Conservation (phyloP, 2,888 invertebrate genomes). For the Cephus nigrinus region DNA sequence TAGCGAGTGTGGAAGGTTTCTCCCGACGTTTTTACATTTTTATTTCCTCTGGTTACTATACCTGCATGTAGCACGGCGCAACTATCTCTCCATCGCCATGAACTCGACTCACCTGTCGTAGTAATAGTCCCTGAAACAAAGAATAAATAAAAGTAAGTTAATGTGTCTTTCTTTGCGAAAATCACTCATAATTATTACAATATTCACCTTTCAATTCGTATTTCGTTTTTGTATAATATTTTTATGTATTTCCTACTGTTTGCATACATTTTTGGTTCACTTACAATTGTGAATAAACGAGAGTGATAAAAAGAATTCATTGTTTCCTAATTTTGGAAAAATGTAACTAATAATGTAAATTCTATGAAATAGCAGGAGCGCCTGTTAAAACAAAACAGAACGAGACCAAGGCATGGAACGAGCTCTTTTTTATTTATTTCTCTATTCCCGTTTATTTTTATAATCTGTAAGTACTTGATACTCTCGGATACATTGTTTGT, state of each 20-base stretch:
- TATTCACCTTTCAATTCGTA: not conserved
- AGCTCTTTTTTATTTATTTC: no score
- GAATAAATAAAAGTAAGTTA: slow-evolving; percentile 44
- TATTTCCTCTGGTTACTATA: slow-evolving; percentile 1
- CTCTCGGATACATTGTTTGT: no score
- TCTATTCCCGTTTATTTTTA: no score
- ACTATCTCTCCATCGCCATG: slow-evolving; percentile 3
- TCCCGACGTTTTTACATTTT: not conserved
- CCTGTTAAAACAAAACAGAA: no score
- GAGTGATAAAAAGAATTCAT: not conserved
- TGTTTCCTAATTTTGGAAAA: not conserved
- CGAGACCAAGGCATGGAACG: no score
- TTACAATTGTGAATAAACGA: not conserved
- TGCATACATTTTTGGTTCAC: not conserved
- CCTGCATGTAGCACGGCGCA: not conserved
- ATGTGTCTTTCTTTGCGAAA: not conserved
- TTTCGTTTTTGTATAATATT: not conserved
- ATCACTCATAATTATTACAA: not conserved
- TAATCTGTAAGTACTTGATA: no score
- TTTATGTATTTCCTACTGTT: not conserved
- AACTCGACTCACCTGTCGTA: slow-evolving; percentile 73
- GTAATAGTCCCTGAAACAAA: slow-evolving; percentile 76
- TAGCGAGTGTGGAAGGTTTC: not conserved
- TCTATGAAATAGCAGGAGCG: not conserved
- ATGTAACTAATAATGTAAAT: not conserved